phyloP scores from a whole-genome alignment of 2,888 invertebrate species.

The Drosophila austrosaltans region DNA sequence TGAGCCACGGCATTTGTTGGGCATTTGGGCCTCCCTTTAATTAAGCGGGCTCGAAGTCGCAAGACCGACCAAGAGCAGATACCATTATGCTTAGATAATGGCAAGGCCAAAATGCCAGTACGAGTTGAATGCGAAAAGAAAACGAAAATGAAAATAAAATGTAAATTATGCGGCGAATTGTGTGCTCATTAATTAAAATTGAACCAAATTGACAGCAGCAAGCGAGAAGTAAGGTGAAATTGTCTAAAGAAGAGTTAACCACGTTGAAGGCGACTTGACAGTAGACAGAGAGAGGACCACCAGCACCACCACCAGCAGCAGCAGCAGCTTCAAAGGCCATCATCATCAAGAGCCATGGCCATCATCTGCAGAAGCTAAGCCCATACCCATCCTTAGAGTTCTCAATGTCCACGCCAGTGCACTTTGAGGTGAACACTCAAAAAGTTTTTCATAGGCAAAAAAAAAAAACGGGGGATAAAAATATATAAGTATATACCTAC shows the following conservation, averaged over 20 bases:
- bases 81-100: constrained; percentile 73
- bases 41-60: constrained; percentile 70
- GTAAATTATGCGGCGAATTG: constrained; percentile 74
- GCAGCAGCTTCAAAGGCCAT: constrained; percentile 16
- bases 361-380: constrained; percentile 11
- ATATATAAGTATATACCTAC: constrained; percentile 26
- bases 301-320: constrained; percentile 30
- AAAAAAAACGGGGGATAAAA: not conserved
- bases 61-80: constrained; percentile 35
- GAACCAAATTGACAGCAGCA: constrained; percentile 64
- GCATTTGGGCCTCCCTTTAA: constrained; percentile 47
- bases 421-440: constrained; percentile 76
- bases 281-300: not conserved
- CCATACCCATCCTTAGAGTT: constrained; percentile 38
- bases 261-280: constrained; percentile 8
- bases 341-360: constrained; percentile 10
- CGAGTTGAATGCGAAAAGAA: constrained; percentile 10
- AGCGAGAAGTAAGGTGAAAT: not conserved
- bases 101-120: constrained; percentile 49
- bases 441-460: constrained; percentile 55
- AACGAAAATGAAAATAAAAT: constrained; percentile 43
- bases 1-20: constrained; percentile 10
- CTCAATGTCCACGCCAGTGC: constrained; percentile 72
- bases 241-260: constrained; percentile 27
- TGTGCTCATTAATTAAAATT: constrained; percentile 78